These are phyloP conservation scores for Automeris io DNA, from an alignment of 2,888 invertebrate genomes.

Conservation along the genomic window DNA sequence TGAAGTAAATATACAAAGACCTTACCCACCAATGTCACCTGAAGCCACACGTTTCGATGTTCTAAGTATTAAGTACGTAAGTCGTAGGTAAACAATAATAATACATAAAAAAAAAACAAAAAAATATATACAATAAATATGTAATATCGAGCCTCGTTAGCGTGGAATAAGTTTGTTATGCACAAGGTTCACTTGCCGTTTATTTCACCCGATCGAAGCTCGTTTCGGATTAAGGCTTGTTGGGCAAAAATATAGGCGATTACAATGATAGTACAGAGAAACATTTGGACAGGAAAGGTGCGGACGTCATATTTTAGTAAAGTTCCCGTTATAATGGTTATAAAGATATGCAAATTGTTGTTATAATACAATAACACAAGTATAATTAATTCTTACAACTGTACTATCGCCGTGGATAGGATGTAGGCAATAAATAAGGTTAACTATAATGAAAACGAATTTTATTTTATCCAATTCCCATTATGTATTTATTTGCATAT, in stretches of 20 bases:
- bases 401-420: constrained; percentile 72
- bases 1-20: constrained; percentile 58
- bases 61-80: constrained; percentile 75
- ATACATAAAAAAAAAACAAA: constrained; percentile 48
- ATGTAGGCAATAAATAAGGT: constrained; percentile 75
- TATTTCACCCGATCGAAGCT: constrained; percentile 61
- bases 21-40: constrained; percentile 72
- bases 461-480: constrained; percentile 28
- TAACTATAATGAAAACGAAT: constrained; percentile 51
- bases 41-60: constrained; percentile 70
- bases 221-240: constrained; percentile 60
- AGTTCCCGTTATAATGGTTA: constrained; percentile 5
- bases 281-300: constrained; percentile 36
- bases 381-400: constrained; percentile 70
- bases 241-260: constrained; percentile 54
- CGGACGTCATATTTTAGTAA: constrained; percentile 1
- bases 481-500: too few species aligned
- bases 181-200: constrained; percentile 31
- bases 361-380: constrained; percentile 45
- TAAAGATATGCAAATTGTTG: constrained; percentile 28
- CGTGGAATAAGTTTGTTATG: constrained; percentile 45
- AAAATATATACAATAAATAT: constrained; percentile 37
- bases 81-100: constrained; percentile 66
- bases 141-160: constrained; percentile 57
- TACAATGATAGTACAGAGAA: constrained; percentile 27